phyloP scores from a whole-genome alignment of 2,113 vertebrate species.

The Petromus typicus region DNA sequence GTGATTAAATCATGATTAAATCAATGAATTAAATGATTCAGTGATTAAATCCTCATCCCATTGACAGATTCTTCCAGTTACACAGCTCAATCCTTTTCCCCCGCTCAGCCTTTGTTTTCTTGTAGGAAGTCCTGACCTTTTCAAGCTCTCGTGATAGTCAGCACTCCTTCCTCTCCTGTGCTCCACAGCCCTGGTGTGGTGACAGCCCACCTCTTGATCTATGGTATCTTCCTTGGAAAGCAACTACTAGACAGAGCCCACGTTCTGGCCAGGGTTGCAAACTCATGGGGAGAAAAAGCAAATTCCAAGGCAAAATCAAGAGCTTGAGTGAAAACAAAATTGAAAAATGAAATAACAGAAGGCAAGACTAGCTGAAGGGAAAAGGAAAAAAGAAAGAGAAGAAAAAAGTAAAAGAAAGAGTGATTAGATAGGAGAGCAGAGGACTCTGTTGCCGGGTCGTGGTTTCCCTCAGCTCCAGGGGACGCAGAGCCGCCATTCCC shows the following conservation, averaged over 20 bases:
- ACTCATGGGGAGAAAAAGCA: neutral
- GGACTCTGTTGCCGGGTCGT: neutral
- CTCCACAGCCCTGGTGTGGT: accelerated
- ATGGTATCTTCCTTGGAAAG: neutral
- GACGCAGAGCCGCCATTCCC: neutral
- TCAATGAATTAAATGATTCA: no score
- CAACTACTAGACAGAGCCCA: no score
- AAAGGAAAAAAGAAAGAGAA: neutral
- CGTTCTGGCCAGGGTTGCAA: neutral
- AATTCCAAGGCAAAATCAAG: neutral
- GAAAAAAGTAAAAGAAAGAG: neutral
- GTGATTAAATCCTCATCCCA: neutral
- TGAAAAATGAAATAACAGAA: neutral
- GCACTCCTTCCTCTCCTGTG: neutral
- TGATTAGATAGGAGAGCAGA: neutral
- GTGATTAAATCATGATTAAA: neutral
- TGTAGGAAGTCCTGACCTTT: neutral
- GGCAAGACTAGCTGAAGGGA: neutral
- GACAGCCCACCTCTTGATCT: neutral
- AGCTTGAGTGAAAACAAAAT: neutral
- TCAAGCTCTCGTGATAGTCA: neutral
- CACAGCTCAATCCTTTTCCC: neutral
- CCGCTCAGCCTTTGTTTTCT: neutral
- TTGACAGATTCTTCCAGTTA: neutral
- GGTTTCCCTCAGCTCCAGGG: neutral